Evolutionary conservation across 35 echinoderm and acorn worm species (phyloP), one percentile per base, ranked within the genome.

Genomic region (Hemicentrotus pulcherrimus): DNA sequence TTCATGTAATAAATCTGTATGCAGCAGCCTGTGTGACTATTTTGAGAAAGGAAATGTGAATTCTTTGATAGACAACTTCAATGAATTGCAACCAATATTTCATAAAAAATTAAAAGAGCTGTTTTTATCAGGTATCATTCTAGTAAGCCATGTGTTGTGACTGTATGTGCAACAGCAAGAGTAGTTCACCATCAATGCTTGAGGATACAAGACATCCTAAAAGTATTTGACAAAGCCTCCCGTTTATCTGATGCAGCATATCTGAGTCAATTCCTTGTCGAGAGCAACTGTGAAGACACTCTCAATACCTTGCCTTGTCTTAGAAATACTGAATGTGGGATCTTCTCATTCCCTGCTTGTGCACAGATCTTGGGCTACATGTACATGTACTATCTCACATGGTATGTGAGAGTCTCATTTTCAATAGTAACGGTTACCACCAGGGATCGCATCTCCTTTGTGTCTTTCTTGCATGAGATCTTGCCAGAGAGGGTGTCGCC

Each of bases 401-500:
- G 91, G 86, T 98, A 99, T 22, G 94, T 99, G 5, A 95, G 86
- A 61, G 31, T 97, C 95, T 97, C 96, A 88, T 97, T 97, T 7
- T 98, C 94, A 2, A 99, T 95, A 24, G 88, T 91, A 87, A 99
- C 95, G 24, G 96, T 99, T 32, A 98, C 97, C 46, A 98, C 88
- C 16, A 99, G 94, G 4, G 97, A 96, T 31, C 98, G 91, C 31
- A 92, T 92, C 85, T 99, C 96, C 30, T 96, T 96, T 30, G 86
- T 70, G 58, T 99, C 96, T 78, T 97, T 98, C 47, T 86, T 58
- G 92, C 98, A 99, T n/a, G 94, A 96, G 48, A 99, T 97, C 0
- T 94, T 94, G 19, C 98, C 98, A 61, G 89, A 92, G 2, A 99
- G 89, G 48, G 95, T 52, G 32, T 98, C 98, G 61, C 96, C 98